These are phyloP conservation scores for Hyphantria cunea DNA, from an alignment of 1,140 invertebrate species.

Conservation along the genomic window DNA sequence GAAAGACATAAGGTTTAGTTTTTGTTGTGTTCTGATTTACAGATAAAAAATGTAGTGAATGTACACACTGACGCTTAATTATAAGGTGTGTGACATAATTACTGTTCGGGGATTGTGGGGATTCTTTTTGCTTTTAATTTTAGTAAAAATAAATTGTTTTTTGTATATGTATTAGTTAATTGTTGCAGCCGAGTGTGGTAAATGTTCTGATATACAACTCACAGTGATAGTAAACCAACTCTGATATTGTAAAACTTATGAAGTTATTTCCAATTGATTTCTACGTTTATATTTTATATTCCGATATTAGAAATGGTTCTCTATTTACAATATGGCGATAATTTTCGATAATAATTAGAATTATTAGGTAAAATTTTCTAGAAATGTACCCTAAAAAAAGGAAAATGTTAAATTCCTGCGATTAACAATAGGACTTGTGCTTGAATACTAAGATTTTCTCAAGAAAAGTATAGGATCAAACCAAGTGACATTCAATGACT, in stretches of 20 bases:
- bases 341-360: no score
- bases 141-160: constrained; percentile 30
- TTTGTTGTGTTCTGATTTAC: constrained; percentile 36
- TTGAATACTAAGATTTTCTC: no score
- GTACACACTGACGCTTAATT: constrained; percentile 56
- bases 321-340: no score
- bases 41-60: constrained; percentile 52
- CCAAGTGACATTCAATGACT: no score
- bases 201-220: background rate
- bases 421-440: no score
- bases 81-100: constrained; percentile 67
- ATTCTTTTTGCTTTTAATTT: constrained; percentile 41
- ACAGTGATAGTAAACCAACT: background rate
- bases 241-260: background rate
- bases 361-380: no score
- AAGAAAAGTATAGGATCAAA: no score
- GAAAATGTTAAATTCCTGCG: no score
- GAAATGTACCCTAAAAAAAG: no score
- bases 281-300: no score
- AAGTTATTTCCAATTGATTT: no score
- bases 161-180: constrained; percentile 18
- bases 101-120: constrained; percentile 41
- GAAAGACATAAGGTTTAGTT: constrained; percentile 44
- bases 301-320: no score
- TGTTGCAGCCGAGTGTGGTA: constrained; percentile 13